Evolutionary conservation across 1,140 invertebrate genomes (phyloP).

Genomic region (Platyscapa corneri): DNA sequence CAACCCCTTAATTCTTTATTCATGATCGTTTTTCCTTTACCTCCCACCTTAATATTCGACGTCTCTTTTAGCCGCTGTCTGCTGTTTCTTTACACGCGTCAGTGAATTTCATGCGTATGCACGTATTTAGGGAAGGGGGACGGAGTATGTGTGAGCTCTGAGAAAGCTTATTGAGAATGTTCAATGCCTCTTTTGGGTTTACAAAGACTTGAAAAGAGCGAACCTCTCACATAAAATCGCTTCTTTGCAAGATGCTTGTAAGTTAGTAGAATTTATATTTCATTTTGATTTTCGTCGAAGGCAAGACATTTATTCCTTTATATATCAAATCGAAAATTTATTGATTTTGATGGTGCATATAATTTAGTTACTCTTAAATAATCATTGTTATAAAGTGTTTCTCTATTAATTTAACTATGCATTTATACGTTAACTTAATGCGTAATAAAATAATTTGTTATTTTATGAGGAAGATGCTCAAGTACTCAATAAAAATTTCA

Average conservation of each 20-base stretch:
- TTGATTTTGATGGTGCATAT: neutral
- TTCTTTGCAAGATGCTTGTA: neutral
- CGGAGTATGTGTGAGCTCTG: neutral
- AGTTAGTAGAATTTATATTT: slow-evolving; percentile 2
- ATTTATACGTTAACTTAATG: too few relatives aligned
- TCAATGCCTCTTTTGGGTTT: neutral
- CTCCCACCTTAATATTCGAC: neutral
- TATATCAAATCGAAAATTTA: neutral
- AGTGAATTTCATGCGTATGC: slow-evolving; percentile 5
- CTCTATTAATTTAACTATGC: too few relatives aligned
- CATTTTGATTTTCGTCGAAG: neutral
- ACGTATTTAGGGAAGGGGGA: neutral
- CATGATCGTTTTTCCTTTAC: slow-evolving; percentile 24
- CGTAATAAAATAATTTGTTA: too few relatives aligned
- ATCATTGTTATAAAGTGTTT: neutral
- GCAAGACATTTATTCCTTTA: neutral
- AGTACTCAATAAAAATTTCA: too few relatives aligned
- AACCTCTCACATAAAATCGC: neutral
- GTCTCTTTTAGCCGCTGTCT: slow-evolving; percentile 7
- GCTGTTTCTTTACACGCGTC: slow-evolving; percentile 20
- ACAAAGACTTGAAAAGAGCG: neutral
- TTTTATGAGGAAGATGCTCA: too few relatives aligned
- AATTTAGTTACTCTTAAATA: neutral
- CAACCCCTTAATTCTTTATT: slow-evolving; percentile 46
- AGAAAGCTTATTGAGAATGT: slow-evolving; percentile 13